Evolutionary conservation across 2,888 invertebrate species (phyloP), one percentile per base, ranked within the genome.

Genomic region (Morpho deidamia): DNA sequence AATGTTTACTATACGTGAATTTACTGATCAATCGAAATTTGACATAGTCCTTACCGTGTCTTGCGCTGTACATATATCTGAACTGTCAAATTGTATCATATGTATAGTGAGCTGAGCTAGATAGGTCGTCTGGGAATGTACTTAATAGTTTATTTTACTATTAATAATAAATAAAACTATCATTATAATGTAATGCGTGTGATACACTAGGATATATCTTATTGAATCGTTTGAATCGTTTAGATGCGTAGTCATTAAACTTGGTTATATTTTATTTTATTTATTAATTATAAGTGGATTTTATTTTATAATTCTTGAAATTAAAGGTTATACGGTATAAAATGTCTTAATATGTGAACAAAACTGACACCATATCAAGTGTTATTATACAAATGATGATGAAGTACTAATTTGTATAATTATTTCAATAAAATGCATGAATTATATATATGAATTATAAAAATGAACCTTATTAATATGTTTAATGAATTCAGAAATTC

Each of bases 51-150:
- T 23, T 23, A 3, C 23, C 23, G 23, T 23, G 23, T 61, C 55
- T 58, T 61, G 61, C 58, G 47, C 58, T 66, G 64, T 67, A 63
- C 61, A 64, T 71, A 69, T 60, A 42, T 42, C 12, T 66, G 65
- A 62, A 70, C 65, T 66, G 65, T 67, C 62, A 64, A 57, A 62
- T 62, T 71, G 67, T 72, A 74, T 73, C 73, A 68, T 69, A 58
- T 70, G 68, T 72, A 69, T 63, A 71, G 65, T 50, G 63, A 64
- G 35, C 10, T 63, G 65, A 44, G 59, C 64, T 50, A 56, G 57
- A 53, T 42, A 65, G 3, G 55, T 77, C 71, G 74, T 76, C 72
- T 74, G 74, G 76, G 60, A 68, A 74, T 82, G 84, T 84, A 84
- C 84, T 84, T 84, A 84, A 83, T 61, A 59, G 57, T 44, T 58